Percentiles rank a stretch among this genome's conserved stretches.
These are phyloP conservation scores for Erythrocercus mccallii DNA, from an alignment of 2,113 vertebrate genomes.

Conservation along the genomic window DNA sequence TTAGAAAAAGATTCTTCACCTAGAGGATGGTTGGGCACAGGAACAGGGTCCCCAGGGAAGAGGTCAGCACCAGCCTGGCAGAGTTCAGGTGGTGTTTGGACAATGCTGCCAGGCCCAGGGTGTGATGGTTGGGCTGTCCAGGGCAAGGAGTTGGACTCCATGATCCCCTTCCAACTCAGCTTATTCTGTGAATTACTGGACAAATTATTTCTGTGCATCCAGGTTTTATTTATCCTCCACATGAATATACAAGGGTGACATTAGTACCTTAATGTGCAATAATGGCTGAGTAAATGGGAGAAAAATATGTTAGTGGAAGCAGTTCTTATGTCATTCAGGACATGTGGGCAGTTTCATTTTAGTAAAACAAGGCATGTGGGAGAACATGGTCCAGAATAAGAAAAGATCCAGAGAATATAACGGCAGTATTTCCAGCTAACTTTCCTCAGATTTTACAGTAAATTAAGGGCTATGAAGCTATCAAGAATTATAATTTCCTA, in stretches of 20 bases:
- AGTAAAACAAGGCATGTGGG: background rate
- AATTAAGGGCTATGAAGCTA: background rate
- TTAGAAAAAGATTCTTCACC: background rate
- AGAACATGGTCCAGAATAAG: background rate
- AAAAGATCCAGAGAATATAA: background rate
- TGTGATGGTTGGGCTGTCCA: background rate
- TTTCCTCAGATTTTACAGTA: background rate
- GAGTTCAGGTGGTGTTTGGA: background rate
- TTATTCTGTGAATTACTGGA: background rate
- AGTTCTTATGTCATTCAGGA: background rate
- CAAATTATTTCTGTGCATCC: background rate
- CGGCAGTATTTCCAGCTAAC: background rate
- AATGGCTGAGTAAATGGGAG: background rate
- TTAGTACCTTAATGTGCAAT: background rate
- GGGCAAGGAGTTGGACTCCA: accelerated
- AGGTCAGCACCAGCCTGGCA: background rate
- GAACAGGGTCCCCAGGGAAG: background rate
- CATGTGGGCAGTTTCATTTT: background rate
- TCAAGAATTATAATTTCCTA: background rate
- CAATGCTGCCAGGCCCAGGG: background rate
- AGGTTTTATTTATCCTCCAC: background rate
- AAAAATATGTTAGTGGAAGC: background rate
- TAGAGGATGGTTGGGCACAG: background rate
- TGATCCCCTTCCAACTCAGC: background rate
- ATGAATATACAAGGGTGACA: background rate